These are phyloP conservation scores for Galendromus occidentalis DNA, from an alignment of 1,140 invertebrate species.

Conservation along the genomic window DNA sequence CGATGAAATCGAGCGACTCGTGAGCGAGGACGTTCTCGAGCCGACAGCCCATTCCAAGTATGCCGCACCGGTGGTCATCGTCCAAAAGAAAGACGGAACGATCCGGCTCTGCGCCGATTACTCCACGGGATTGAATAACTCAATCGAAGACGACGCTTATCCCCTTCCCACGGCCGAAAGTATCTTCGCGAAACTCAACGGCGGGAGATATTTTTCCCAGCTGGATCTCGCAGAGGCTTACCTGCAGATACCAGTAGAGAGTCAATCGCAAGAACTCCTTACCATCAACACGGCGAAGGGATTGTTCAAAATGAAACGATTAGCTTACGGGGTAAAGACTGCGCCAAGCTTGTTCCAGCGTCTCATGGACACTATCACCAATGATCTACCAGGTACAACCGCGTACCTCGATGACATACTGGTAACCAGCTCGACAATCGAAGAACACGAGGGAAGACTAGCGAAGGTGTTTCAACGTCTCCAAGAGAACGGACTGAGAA, in stretches of 20 bases:
- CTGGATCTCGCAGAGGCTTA: background rate
- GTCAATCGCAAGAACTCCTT: background rate
- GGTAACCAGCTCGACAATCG: no score
- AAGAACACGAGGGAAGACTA: no score
- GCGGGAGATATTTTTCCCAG: background rate
- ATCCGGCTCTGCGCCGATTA: background rate
- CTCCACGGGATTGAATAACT: background rate
- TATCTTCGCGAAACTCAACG: background rate
- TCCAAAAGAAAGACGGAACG: background rate
- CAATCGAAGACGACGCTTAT: background rate
- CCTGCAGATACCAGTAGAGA: background rate
- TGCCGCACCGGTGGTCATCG: background rate
- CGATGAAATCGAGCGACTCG: no score
- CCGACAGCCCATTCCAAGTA: background rate
- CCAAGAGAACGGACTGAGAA: no score
- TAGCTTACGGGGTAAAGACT: no score
- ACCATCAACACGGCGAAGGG: background rate
- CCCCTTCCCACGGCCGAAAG: background rate
- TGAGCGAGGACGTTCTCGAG: background rate
- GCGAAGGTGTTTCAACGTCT: no score
- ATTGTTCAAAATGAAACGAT: background rate
- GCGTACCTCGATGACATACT: no score
- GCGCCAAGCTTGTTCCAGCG: no score
- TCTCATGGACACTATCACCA: no score
- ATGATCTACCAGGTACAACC: no score